Percentiles rank a stretch among this genome's conserved stretches.
These are phyloP conservation scores for Drosophila glabriapex DNA, from an alignment of 2,888 invertebrate species.

Conservation along the genomic window DNA sequence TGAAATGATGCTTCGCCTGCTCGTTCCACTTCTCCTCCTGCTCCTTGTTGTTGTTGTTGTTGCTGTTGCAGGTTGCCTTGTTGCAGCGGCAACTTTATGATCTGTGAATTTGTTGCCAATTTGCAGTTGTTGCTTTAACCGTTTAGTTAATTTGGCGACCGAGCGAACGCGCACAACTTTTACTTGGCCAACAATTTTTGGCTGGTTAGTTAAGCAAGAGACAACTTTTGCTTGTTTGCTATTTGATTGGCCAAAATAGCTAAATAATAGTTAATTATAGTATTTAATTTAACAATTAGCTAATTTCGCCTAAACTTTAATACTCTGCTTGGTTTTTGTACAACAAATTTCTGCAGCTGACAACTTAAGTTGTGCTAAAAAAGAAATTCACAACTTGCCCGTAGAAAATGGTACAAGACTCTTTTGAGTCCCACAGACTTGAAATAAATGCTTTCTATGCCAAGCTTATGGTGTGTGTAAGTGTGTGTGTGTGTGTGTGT, in stretches of 20 bases:
- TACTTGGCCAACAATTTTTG: slow-evolving; percentile 30
- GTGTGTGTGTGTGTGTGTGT: neutral
- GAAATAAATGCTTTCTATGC: slow-evolving; percentile 51
- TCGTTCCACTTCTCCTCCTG: neutral
- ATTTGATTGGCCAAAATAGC: neutral
- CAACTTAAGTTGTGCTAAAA: slow-evolving; percentile 1
- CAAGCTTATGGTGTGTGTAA: slow-evolving; percentile 18
- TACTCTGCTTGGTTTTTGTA: neutral
- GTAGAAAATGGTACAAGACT: neutral
- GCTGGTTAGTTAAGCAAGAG: neutral
- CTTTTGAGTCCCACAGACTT: slow-evolving; percentile 19
- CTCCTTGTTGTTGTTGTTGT: slow-evolving; percentile 18
- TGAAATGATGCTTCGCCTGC: slow-evolving; percentile 71
- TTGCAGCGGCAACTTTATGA: slow-evolving; percentile 69
- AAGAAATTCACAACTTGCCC: neutral
- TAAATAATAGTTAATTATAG: neutral
- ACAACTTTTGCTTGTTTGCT: neutral
- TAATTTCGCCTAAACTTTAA: neutral
- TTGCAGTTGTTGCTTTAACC: slow-evolving; percentile 77
- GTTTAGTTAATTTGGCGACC: slow-evolving; percentile 73
- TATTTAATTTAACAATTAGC: neutral
- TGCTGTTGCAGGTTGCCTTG: slow-evolving; percentile 39
- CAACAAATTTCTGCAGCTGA: neutral
- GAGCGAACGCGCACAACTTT: slow-evolving; percentile 55
- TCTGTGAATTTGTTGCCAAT: slow-evolving; percentile 79